Evolutionary conservation across 2,888 invertebrate species (phyloP), one percentile per base, ranked within the genome.

Genomic region (Tribolium freemani): DNA sequence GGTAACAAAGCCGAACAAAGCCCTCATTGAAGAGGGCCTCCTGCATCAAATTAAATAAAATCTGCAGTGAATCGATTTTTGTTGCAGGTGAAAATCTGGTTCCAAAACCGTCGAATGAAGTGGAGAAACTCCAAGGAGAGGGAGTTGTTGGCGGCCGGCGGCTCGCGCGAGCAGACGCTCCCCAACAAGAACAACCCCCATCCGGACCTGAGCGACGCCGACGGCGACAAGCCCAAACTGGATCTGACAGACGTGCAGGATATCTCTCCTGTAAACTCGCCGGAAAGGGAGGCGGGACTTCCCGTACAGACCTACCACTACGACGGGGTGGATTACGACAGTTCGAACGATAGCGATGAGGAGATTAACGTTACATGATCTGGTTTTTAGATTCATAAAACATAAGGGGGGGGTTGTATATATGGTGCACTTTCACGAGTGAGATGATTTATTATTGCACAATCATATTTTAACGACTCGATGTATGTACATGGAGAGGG

Each of bases 81-180:
- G 30, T 87, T 87, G 13, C 87, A 94, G 94, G 94, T 94, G 70
- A 94, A 94, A 86, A 94, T 94, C 74, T 94, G 94, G 94, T 99
- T 99, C 87, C 98, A 99, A 90, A 99, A 99, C 86, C 93, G 98
- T 0, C 93, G 98, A 67, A 99, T 99, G 98, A 99, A 97, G 87
- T 98, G 98, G 98, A 91, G 99, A 66, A 99, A 99, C 87, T 97
- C 96, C 3, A 98, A 98, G 87, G 98, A 98, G 86, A 90, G 98
- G 31, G 98, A 98, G 86, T 90, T 98, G 0, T 88, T 98, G 20
- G 97, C 98, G 0, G 93, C 93, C 13, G 98, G 98, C 0, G 98
- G 98, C 1, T 96, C 96, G 5, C 90, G 98, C 26, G 98, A 98
- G 83, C 97, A 97, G 86, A 98, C 98, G 0, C 88, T 98, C 20